phyloP scores from a whole-genome alignment of 2,888 invertebrate species.

The Lasioglossum zephyrum region DNA sequence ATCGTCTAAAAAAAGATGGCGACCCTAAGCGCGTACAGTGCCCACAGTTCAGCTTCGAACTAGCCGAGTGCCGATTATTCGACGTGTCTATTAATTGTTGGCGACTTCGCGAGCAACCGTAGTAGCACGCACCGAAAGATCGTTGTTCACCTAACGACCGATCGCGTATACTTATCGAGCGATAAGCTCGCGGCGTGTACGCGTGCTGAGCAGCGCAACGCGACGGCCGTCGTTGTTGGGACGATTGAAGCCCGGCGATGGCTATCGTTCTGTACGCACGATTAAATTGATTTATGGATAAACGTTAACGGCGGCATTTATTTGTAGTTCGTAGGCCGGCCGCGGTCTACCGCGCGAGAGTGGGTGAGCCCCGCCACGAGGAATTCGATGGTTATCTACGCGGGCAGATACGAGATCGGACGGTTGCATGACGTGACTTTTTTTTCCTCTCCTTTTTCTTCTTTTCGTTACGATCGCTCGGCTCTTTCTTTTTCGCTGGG shows the following conservation, averaged over 20 bases:
- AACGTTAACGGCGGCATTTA: slow-evolving; percentile 72
- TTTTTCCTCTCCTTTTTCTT: slow-evolving; percentile 26
- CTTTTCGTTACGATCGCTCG: slow-evolving; percentile 25
- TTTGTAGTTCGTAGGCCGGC: slow-evolving; percentile 63
- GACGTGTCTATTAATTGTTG: neutral
- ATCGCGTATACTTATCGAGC: neutral
- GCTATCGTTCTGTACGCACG: slow-evolving; percentile 74
- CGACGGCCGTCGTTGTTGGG: slow-evolving; percentile 44
- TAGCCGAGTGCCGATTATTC: neutral
- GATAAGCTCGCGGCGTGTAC: neutral
- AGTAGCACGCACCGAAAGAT: neutral
- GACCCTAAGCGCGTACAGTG: too few relatives aligned
- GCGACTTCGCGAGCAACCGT: neutral
- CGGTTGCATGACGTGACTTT: slow-evolving; percentile 68
- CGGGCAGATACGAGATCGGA: slow-evolving; percentile 76
- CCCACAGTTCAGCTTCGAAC: neutral
- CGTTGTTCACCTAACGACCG: neutral
- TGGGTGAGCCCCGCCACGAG: slow-evolving; percentile 70
- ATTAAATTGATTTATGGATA: slow-evolving; percentile 79
- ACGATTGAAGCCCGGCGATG: slow-evolving; percentile 72
- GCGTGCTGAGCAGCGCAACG: slow-evolving; percentile 1
- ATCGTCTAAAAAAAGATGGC: too few relatives aligned
- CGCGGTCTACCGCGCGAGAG: slow-evolving; percentile 47
- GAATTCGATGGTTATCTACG: slow-evolving; percentile 75
- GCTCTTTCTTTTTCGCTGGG: slow-evolving; percentile 48